Conservation (phyloP, 2,888 invertebrate species). For the Noctuana brunneofusca region DNA sequence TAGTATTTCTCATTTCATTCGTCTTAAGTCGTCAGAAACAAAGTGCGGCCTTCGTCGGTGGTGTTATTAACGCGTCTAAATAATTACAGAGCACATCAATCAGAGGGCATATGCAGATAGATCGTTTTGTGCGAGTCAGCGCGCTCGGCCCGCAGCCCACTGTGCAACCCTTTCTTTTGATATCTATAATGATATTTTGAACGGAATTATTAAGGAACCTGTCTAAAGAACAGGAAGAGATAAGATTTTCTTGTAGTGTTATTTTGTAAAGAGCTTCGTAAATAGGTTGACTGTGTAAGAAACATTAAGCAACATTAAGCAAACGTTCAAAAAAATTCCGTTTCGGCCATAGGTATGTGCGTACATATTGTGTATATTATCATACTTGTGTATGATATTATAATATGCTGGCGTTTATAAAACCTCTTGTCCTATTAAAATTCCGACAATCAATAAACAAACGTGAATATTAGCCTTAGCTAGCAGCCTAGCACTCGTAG, state of each 20-base stretch:
- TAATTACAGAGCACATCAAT: conserved; percentile 84
- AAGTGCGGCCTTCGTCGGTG: conserved; percentile 78
- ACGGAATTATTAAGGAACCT: conserved; percentile 69
- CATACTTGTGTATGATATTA: background rate
- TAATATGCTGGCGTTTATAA: background rate
- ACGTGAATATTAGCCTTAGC: background rate
- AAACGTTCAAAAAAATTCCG: no score
- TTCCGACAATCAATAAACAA: background rate
- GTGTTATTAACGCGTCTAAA: conserved; percentile 83
- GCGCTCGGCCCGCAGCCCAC: conserved; percentile 72
- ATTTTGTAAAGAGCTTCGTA: conserved; percentile 11
- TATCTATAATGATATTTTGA: conserved; percentile 78
- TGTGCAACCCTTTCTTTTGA: conserved; percentile 80
- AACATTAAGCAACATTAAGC: no score
- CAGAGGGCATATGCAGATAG: conserved; percentile 80
- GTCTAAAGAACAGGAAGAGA: conserved; percentile 53
- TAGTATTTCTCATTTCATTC: conserved; percentile 82
- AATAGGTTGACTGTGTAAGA: no score
- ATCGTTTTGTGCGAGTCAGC: conserved; percentile 81
- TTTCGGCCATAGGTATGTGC: no score
- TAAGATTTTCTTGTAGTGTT: conserved; percentile 29
- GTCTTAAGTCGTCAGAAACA: conserved; percentile 81
- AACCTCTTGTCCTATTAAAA: background rate
- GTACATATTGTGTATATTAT: background rate
- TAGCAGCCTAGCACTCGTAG: background rate